phyloP scores from a whole-genome alignment of 2,888 invertebrate species.

The Agrotis ipsilon region DNA sequence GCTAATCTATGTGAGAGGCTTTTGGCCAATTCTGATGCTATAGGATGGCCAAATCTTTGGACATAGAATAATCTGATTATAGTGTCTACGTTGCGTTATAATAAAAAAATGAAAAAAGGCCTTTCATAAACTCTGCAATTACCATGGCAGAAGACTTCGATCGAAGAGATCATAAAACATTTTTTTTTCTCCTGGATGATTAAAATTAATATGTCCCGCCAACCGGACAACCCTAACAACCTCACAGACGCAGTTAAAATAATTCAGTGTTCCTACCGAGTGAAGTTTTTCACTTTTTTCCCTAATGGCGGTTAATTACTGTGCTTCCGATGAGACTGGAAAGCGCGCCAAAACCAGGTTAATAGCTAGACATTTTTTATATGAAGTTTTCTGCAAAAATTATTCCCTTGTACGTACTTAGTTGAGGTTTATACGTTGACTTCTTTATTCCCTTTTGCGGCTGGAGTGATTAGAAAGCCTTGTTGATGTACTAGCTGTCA shows the following conservation, averaged over 20 bases:
- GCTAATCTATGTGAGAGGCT: no score
- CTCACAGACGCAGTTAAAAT: conserved; percentile 54
- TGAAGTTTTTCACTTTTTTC: conserved; percentile 56
- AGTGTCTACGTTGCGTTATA: no score
- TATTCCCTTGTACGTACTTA: conserved; percentile 38
- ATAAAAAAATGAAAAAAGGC: background rate
- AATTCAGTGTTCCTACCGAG: conserved; percentile 50
- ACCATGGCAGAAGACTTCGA: no score
- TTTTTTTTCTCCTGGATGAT: background rate
- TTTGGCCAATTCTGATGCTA: no score
- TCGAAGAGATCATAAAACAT: no score
- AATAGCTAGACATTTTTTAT: conserved; percentile 68
- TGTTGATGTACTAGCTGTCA: background rate
- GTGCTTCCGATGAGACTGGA: conserved; percentile 63
- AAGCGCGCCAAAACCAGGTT: conserved; percentile 67
- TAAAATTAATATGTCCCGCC: conserved; percentile 16
- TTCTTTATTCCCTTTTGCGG: conserved; percentile 30
- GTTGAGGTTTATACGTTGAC: conserved; percentile 23
- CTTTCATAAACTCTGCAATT: background rate
- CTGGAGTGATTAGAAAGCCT: conserved; percentile 23
- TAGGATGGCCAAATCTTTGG: no score
- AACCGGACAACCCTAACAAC: conserved; percentile 56
- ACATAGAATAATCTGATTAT: no score
- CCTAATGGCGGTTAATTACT: conserved; percentile 68
- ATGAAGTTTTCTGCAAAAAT: conserved; percentile 57